A percentile compares a stretch with the other conserved stretches of the same genome.
Evolutionary conservation across 2,113 vertebrate genomes (phyloP).

Genomic region (Geococcyx californianus): DNA sequence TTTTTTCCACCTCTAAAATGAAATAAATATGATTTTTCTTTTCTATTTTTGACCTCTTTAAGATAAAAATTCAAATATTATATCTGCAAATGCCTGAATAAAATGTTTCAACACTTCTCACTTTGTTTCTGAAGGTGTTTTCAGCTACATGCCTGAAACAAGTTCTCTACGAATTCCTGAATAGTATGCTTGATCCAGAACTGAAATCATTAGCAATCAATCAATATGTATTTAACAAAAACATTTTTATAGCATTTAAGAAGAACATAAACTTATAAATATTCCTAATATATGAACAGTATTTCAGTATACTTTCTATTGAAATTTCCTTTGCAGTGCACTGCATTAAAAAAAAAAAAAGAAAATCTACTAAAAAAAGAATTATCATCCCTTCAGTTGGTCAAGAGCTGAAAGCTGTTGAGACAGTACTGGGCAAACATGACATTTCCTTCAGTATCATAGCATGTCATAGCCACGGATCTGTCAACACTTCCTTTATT

Average conservation of each 20-base stretch:
- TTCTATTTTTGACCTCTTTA: neutral
- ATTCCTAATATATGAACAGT: neutral
- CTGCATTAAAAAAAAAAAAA: neutral
- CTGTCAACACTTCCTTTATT: neutral
- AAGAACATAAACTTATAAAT: neutral
- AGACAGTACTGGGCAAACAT: neutral
- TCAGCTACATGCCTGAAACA: neutral
- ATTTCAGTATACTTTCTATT: neutral
- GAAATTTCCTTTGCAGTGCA: neutral
- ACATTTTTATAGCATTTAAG: neutral
- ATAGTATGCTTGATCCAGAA: neutral
- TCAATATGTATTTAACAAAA: neutral
- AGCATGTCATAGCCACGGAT: neutral
- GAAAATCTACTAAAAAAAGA: neutral
- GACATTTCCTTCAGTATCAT: neutral
- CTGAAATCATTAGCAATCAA: neutral
- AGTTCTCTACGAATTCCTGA: neutral
- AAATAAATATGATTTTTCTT: neutral
- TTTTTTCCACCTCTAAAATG: neutral
- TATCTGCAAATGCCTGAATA: neutral
- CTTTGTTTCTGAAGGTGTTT: neutral
- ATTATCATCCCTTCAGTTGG: neutral
- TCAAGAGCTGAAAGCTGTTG: neutral
- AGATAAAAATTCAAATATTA: neutral
- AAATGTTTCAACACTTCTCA: neutral